Base-by-base conservation (phyloP, 2,113 vertebrate genomes). In the Malurus alboscapulatus region DNA sequence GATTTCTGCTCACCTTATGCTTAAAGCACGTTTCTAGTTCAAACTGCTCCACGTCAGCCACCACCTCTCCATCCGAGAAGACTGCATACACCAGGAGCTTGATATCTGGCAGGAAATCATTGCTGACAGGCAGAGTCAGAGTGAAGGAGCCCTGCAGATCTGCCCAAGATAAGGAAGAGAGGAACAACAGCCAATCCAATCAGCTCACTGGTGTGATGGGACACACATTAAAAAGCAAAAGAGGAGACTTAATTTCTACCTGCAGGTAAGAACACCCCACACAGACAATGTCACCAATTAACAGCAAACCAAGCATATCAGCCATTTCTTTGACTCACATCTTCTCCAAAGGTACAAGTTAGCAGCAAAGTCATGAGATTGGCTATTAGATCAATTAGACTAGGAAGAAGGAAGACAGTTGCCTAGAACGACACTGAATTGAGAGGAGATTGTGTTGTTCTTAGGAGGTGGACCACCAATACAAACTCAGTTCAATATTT, bases 71-170 rank as follows among this genome's bases (percentile, higher is more conserved):
- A 11, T 97, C 94, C 1, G 44, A 48, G 74, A 97, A 96, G 42
- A 97, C n/a, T 0, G 92, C 26, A 14, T 94, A 96, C 50, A 97
- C 76, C 7, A 97, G 83, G 3, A 97, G 84, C 0, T 42, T 90
- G 66, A 94, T 93, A 29, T 47, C 21, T 32, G 94, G 95, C 27
- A 92, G 73, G 44, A 95, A 90, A 9, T 96, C 93, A 84, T 69
- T 51, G 42, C 63, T 89, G 44, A 90, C 24, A 25, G 78, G 30
- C 57, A 97, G 54, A 47, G 57, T 55, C 72, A 96, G 17, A 2
- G 78, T 90, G 90, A 97, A 97, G 59, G 74, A 95, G 32, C 96
- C 97, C 34, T 92, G 90, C 44, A 97, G 71, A 65, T 74, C 97
- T 97, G 66, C 34, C 62, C 17, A 75, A 69, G 44, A 25, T 1